Percentiles rank a stretch among this genome's conserved stretches.
phyloP scores from a whole-genome alignment of 2,797 vertebrate genomes.

The Poeciliopsis paucimaculata region DNA sequence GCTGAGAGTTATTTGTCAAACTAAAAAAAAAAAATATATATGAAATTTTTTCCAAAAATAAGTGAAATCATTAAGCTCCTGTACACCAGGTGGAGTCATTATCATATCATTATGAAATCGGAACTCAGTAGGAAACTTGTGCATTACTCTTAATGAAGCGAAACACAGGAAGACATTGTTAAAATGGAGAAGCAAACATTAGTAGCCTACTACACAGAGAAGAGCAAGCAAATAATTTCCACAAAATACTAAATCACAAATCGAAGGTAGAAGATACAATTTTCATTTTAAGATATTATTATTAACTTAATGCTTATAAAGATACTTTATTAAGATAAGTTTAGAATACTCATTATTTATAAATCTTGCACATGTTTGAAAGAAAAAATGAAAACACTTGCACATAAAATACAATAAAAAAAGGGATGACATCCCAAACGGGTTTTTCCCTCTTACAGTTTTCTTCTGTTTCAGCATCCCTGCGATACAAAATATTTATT shows the following conservation, averaged over 20 bases:
- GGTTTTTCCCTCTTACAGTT: neutral
- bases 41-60: neutral
- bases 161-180: neutral
- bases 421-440: neutral
- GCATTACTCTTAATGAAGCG: neutral
- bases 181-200: neutral
- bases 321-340: neutral
- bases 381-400: too few species aligned
- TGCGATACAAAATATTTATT: neutral
- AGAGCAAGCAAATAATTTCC: neutral
- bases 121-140: neutral
- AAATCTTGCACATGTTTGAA: neutral
- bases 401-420: neutral
- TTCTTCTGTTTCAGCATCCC: neutral
- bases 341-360: neutral
- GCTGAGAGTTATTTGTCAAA: constrained; percentile 3
- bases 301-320: neutral
- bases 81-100: neutral
- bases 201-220: neutral
- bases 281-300: neutral
- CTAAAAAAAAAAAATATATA: constrained; percentile 5
- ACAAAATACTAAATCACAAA: neutral
- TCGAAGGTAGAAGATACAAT: neutral
- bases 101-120: neutral
- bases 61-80: neutral